These are phyloP conservation scores for Bedellia somnulentella DNA, from an alignment of 2,888 invertebrate species.

Conservation along the genomic window DNA sequence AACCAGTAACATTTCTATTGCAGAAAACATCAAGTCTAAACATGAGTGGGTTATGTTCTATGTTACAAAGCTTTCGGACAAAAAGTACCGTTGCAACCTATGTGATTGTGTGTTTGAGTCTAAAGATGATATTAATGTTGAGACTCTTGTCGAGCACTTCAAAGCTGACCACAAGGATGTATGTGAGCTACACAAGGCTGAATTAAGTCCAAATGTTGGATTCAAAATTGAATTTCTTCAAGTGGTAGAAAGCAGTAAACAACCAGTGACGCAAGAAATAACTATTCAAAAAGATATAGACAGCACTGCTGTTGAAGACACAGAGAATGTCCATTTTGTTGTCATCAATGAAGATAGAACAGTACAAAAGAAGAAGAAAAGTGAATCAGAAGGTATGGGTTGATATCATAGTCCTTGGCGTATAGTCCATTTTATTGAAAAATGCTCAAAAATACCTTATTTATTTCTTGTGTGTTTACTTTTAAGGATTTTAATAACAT, in stretches of 20 bases:
- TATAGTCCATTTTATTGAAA: no score
- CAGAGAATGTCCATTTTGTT: no score
- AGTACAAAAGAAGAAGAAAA: no score
- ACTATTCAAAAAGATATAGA: background rate
- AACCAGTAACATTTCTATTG: no score
- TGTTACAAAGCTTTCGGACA: constrained; percentile 19
- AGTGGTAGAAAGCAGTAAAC: constrained; percentile 28
- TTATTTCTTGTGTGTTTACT: no score
- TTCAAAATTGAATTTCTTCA: constrained; percentile 45
- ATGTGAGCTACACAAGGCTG: constrained; percentile 37
- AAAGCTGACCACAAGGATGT: constrained; percentile 29
- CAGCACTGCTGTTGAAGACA: background rate
- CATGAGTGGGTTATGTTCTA: constrained; percentile 44
- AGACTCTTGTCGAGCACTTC: constrained; percentile 28
- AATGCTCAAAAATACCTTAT: no score
- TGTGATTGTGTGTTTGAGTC: constrained; percentile 25
- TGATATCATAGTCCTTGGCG: no score
- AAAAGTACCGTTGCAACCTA: constrained; percentile 29
- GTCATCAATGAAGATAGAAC: no score
- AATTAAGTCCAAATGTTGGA: constrained; percentile 30
- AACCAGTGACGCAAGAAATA: constrained; percentile 22
- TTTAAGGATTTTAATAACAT: no score
- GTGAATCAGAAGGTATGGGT: no score
- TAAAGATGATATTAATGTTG: no score
- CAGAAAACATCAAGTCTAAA: no score